Base-by-base conservation (phyloP, 2,113 vertebrate genomes). In the Hippoglossus stenolepis region DNA sequence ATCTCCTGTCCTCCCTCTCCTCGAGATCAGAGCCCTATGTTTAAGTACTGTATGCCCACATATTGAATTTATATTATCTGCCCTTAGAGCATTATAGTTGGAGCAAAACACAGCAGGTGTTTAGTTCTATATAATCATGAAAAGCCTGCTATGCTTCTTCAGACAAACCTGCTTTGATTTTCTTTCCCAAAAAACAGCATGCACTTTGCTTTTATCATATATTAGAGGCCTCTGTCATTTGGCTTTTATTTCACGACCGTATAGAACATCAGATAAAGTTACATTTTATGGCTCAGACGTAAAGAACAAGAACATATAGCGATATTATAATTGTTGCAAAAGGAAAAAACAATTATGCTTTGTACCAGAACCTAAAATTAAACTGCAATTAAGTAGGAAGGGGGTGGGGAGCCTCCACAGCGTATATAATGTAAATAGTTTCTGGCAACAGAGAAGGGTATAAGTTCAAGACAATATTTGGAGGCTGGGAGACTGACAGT, bases 391-490 rank as follows among this genome's bases (percentile, higher is more conserved):
- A 67, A 79, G 75, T 26, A 13, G 4, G 65, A 51, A 71, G 69
- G 31, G 31, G 31, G 31, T 31, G 31, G 31, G 31, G 31, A 31
- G 31, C 31, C 31, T 54, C 24, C 65, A 21, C 47, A 61, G 31
- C 21, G 68, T 84, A 84, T 82, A 72, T 65, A 78, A 90, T 87
- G 68, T 86, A 88, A 83, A 90, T 76, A 84, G 80, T 88, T 91
- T 90, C 85, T 90, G 90, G 89, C 87, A 92, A 91, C 87, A 93
- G 87, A 90, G 85, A 84, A 80, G 92, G 93, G 82, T 92, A 90
- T 84, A 93, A 96, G 94, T 95, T 96, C 94, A 94, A 90, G 90
- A 93, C 94, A 96, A 96, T 95, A 95, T 96, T 96, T 94, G 84
- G 82, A 88, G 70, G 91, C 92, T 92, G 77, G 92, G 87, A 93